phyloP scores from a whole-genome alignment of 2,797 vertebrate species.

The Mergus octosetaceus region DNA sequence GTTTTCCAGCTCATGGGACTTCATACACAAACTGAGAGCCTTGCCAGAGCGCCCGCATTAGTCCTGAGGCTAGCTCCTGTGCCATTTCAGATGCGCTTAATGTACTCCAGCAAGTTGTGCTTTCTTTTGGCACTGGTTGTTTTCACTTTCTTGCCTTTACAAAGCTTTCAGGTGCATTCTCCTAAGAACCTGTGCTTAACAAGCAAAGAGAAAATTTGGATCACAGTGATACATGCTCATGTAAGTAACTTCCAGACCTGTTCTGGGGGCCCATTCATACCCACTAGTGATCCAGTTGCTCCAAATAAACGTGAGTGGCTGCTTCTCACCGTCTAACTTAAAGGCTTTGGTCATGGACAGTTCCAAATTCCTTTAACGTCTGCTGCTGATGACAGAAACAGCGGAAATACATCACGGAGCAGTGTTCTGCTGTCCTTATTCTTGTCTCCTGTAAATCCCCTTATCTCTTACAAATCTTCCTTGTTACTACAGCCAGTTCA shows the following conservation, averaged over 20 bases:
- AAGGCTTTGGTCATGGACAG: not conserved
- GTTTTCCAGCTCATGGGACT: not conserved
- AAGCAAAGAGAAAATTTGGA: not conserved
- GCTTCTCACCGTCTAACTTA: not conserved
- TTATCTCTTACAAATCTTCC: not conserved
- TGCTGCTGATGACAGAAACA: not conserved
- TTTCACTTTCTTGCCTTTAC: not conserved
- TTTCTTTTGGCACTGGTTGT: not conserved
- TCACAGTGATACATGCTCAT: not conserved
- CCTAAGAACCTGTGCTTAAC: not conserved
- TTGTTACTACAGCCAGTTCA: not conserved
- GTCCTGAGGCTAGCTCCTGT: not conserved
- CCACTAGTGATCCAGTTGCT: not conserved
- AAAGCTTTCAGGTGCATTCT: not conserved
- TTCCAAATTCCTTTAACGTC: not conserved
- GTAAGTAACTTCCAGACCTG: not conserved
- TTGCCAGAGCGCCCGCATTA: not conserved
- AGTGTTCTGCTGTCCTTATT: not conserved
- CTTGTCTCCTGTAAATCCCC: not conserved
- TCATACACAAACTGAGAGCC: not conserved
- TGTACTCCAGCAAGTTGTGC: not conserved
- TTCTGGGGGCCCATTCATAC: not conserved
- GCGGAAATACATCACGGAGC: not conserved
- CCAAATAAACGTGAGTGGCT: not conserved
- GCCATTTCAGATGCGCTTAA: not conserved